Evolutionary conservation across 2,888 invertebrate species (phyloP), one percentile per base, ranked within the genome.

Genomic region (Pollenia labialis): DNA sequence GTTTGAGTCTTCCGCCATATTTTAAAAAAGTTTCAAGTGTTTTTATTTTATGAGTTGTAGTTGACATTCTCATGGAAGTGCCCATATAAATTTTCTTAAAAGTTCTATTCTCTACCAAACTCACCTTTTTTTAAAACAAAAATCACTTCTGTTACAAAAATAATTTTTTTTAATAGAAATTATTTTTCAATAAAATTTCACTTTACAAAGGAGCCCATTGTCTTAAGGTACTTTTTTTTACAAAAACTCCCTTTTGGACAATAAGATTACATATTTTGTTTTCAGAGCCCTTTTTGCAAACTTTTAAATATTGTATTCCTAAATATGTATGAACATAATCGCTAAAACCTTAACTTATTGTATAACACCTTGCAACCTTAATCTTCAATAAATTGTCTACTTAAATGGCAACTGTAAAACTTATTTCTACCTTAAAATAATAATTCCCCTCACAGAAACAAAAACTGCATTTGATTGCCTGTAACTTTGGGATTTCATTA

Each of bases 401-500:
- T 64, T 80, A 80, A 64, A 0, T 54, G 32, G 16, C 71, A 54
- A 64, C 46, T 64, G 60, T 40, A 14, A 80, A 72, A 72, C 54
- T 32, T 76, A 23, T 23, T 9, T 44, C 10, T 52, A 40, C 64
- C 52, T 9, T 42, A 52, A 60, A 44, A 52, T 69, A 58, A 62
- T 60, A 44, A 50, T 60, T 12, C 52, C 52, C 42, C 23, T 56
- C 16, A 6, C 18, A 16, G 1, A 44, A 46, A 16, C 46, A 42
- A 23, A 66, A 58, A 52, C 48, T 58, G 18, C 14, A 58, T 58
- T 58, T 77, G 48, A 81, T 81, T 85, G 66, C 72, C 74, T 58
- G 74, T 60, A 64, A 62, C 68, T 62, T 60, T 18, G n/a, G 56
- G 23, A 64, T 71, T 69, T 79, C 40, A 79, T 69, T 80, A 71